Evolutionary conservation across 2,888 invertebrate species (phyloP), one percentile per base, ranked within the genome.

Genomic region (Helleia helle): DNA sequence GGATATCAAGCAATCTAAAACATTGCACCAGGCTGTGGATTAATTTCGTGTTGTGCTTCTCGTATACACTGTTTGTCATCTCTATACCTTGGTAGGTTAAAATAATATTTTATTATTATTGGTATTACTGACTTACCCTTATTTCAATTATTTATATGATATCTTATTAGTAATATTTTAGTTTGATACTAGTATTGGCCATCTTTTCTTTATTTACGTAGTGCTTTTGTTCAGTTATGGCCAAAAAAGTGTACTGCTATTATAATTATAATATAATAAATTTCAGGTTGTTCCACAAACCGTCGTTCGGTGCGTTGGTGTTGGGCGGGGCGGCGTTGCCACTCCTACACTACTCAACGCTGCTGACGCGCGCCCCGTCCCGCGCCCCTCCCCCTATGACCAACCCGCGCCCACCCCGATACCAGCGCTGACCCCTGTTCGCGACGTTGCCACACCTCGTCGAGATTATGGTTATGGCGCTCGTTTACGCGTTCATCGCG

Each of bases 21-120:
- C 56, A 76, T 12, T 75, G 80, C 43, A 63, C 79, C 3, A 61
- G 83, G 47, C 47, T 75, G 12, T 83, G 81, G 79, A 59, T 72
- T 27, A 84, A 76, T 51, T 60, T 84, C n/a, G 65, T 81, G 0
- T 47, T 85, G n/a, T 69, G 83, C 2, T 75, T 79, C 48, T 77
- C 83, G 0, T 81, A 81, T 43, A 84, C 85, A 3, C 48, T 85
- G 4, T 56, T 83, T 22, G 54, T 86, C 14, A 66, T 81, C 43
- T 72, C 85, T 8, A 42, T 83, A 40, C 81, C 85, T 8, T 86
- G 86, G 86, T 83, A 48, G 73, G 74, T 42, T 36, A 40, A 22
- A n/a, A n/a, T n/a, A n/a, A n/a, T n/a, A n/a, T n/a, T n/a, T n/a
- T n/a, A n/a, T n/a, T n/a, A n/a, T n/a, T n/a, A n/a, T n/a, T n/a